phyloP scores from a whole-genome alignment of 2,888 invertebrate species.

The Pogonocherus hispidulus region DNA sequence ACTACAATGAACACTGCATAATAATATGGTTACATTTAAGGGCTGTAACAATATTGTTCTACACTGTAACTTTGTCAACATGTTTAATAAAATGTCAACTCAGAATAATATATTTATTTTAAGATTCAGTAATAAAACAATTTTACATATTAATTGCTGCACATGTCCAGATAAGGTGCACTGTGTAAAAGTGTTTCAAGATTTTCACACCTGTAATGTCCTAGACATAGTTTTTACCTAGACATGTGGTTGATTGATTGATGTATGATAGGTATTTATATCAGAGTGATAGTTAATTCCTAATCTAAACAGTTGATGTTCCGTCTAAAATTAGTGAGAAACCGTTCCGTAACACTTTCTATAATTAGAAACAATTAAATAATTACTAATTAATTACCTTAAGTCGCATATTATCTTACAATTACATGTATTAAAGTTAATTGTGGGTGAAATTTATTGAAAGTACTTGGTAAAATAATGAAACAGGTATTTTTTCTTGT shows the following conservation, averaged over 20 bases:
- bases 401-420: neutral
- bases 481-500: conserved; percentile 3
- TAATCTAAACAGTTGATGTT: neutral
- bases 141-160: no score
- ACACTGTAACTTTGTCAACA: no score
- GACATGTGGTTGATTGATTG: neutral
- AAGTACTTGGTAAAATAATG: neutral
- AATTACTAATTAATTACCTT: neutral
- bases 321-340: neutral
- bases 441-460: conserved; percentile 17
- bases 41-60: no score
- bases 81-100: no score
- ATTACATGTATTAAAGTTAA: neutral
- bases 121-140: no score
- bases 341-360: neutral
- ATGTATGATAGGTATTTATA: neutral
- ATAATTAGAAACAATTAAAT: conserved; percentile 5
- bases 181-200: neutral
- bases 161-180: no score
- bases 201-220: neutral
- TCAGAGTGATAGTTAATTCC: neutral
- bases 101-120: no score
- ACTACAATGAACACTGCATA: no score
- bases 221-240: neutral
- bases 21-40: no score